Conservation (phyloP, 2,113 vertebrate genomes). For the Physeter macrocephalus region DNA sequence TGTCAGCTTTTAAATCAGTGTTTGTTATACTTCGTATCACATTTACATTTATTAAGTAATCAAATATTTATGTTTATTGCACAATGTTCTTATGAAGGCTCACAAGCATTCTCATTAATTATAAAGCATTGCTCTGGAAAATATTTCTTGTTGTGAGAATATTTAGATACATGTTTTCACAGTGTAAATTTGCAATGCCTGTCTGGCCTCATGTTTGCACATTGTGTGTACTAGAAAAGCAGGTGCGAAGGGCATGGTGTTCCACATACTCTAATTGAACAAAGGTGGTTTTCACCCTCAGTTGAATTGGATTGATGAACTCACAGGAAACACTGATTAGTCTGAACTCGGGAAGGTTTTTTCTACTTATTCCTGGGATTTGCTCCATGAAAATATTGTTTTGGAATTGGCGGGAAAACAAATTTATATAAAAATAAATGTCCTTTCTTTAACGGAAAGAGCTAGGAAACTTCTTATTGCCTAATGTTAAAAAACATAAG, state of each 20-base stretch:
- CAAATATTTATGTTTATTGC: not conserved
- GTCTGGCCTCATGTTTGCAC: not conserved
- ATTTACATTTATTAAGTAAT: not conserved
- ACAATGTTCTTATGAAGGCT: not conserved
- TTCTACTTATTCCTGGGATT: slow-evolving; percentile 15
- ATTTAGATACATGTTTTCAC: not conserved
- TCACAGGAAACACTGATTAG: slow-evolving; percentile 1
- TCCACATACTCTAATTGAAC: not conserved
- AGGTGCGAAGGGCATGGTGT: not conserved
- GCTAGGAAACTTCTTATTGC: not conserved
- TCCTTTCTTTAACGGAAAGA: slow-evolving; percentile 14
- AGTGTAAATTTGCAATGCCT: not conserved
- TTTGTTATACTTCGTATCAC: not conserved
- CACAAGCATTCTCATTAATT: not conserved
- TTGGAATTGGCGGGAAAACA: not conserved
- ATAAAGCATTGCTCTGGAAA: not conserved
- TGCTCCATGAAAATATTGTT: not conserved
- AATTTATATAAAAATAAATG: not conserved
- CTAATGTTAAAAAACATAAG: not conserved
- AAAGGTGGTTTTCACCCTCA: not conserved
- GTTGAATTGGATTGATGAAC: not conserved
- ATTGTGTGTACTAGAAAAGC: not conserved
- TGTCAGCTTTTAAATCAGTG: slow-evolving; percentile 1
- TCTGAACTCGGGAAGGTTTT: not conserved
- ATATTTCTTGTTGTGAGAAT: not conserved